Evolutionary conservation across 2,797 vertebrate genomes (phyloP).

Genomic region (Iguana delicatissima): DNA sequence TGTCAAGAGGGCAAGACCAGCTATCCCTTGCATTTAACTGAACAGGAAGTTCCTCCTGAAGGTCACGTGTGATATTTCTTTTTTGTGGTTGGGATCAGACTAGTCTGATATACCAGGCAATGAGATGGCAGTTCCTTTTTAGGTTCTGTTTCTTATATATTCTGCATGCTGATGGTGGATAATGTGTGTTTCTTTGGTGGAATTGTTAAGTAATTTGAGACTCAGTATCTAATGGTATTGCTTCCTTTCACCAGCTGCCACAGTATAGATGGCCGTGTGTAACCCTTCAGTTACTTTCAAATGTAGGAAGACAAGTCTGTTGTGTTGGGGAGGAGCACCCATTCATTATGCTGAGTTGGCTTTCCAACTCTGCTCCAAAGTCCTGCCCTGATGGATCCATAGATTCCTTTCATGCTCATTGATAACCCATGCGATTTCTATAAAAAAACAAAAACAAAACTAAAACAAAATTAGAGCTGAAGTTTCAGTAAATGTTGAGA

Average conservation of each 20-base stretch:
- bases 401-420: background rate
- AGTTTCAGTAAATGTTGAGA: too few relatives aligned
- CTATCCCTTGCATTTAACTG: background rate
- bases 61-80: rapidly evolving
- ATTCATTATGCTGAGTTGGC: background rate
- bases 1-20: background rate
- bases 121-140: background rate
- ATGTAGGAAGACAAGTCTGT: too few relatives aligned
- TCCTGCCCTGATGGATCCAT: background rate
- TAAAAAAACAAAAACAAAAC: too few relatives aligned
- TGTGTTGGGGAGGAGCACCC: background rate
- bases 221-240: background rate
- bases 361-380: background rate
- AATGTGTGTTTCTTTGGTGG: background rate
- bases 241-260: background rate
- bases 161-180: background rate
- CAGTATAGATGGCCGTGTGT: too few relatives aligned
- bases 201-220: background rate
- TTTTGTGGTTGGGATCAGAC: constrained; percentile 5
- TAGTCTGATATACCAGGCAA: background rate
- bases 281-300: too few relatives aligned
- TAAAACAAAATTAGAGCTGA: too few relatives aligned
- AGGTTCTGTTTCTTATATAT: background rate
- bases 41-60: constrained; percentile 9
- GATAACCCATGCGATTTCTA: too few relatives aligned